Base-by-base conservation (phyloP, 2,113 vertebrate genomes). In the Oceanodroma tethys region DNA sequence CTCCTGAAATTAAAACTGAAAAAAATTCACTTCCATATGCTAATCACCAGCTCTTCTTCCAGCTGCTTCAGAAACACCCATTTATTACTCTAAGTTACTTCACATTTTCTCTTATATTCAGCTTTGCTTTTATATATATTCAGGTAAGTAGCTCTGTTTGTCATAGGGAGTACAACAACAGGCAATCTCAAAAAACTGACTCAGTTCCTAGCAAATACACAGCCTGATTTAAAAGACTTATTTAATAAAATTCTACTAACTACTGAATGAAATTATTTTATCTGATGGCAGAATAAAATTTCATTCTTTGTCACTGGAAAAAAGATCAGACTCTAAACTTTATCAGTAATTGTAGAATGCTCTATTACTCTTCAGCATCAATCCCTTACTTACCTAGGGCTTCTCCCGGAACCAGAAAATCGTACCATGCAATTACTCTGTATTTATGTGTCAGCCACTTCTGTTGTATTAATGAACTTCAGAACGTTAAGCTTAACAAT, bases 31-130 rank as follows among this genome's bases (percentile, higher is more conserved):
- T 83, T 56, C 43, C n/a, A 27, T 25, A 47, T 60, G 53, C 47
- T 93, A 55, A 95, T 79, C 53, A 90, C 14, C 38, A 92, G 7
- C 34, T 85, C 81, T 81, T 89, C 78, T 63, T 75, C 71, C 73
- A 90, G 85, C 70, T 92, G 66, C 79, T 82, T 80, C 85, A 88
- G 62, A 63, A 92, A n/a, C 48, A 85, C 17, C 63, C 55, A 38
- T 23, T 85, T 60, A 59, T 43, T 75, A 56, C 68, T 58, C 32
- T 3, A 34, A 26, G 4, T 50, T 86, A 72, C 67, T 94, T 75
- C 25, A 71, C 60, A 79, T 85, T 82, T 85, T 65, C 55, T 65
- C 67, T 85, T 59, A 11, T 27, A 75, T 88, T 92, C 71, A 72
- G 20, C 48, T 90, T 72, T 86, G 22, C 34, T 90, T 92, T 88